Evolutionary conservation across 2,797 vertebrate species (phyloP), one percentile per base, ranked within the genome.

Genomic region (Anisognathus igniventris): DNA sequence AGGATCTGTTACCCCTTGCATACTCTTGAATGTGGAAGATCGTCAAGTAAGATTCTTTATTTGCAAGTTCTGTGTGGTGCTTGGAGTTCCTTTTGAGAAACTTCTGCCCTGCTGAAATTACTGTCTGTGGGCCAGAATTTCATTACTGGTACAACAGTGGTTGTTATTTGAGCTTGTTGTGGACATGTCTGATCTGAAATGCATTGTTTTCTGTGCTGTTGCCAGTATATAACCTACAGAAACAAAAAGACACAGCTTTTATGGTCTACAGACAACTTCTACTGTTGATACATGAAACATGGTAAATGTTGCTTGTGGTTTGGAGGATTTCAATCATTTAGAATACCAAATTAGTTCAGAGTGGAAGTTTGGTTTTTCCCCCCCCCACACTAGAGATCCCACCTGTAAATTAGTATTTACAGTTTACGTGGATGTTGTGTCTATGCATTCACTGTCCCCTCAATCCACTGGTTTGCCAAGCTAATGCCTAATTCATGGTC

Each of bases 351-450:
- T 44, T 28, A 62, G 22, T 65, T 89, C 17, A 35, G 33, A 66
- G 8, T 24, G 18, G 39, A 56, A 58, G 16, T 33, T 40, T 27
- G 20, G 0, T 2, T 7, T 20, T 75, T 65, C 21, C 3, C 7
- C 3, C 7, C 1, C 1, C 10, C 10, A 7, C 10, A 1, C 7
- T 65, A 1, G 14, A 57, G 21, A 53, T 57, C 4, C 9, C 14
- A 21, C 3, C 5, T 28, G 12, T 74, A 65, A 67, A 39, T 22
- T 35, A 17, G 24, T 30, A 18, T 70, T 86, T 45, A 30, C 16
- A 33, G 30, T 68, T 76, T 61, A 14, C 4, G 6, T 57, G n/a
- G n/a, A 24, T 35, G 54, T 22, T 50, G 27, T 48, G 18, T 42
- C 28, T 54, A 0, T 30, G 30, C 24, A 33, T 33, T 86, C 17